Conservation (phyloP, 2,113 vertebrate species). For the Paramormyrops kingsleyae region DNA sequence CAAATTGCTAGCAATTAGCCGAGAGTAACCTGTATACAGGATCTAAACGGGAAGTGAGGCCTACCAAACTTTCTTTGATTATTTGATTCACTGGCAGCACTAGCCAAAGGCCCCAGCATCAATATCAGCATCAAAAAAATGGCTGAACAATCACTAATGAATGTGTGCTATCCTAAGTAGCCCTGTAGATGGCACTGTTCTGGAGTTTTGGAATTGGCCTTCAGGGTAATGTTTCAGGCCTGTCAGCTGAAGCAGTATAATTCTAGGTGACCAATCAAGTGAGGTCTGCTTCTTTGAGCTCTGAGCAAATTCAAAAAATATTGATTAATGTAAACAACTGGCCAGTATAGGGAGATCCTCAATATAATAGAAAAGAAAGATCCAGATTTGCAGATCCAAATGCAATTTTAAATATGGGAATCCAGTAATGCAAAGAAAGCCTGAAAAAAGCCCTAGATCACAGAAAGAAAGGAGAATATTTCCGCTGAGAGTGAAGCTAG, state of each 20-base stretch:
- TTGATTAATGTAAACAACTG: conserved; percentile 25
- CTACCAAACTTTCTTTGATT: not conserved
- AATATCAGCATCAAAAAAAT: not conserved
- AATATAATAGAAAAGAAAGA: conserved; percentile 16
- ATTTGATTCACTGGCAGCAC: not conserved
- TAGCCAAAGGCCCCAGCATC: not conserved
- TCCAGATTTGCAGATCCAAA: conserved; percentile 10
- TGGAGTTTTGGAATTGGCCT: not conserved
- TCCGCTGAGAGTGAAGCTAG: conserved; percentile 1
- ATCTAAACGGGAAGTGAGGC: not conserved
- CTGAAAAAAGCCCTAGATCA: not conserved
- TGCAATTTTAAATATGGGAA: conserved; percentile 18
- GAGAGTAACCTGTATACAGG: not conserved
- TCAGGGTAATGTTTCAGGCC: not conserved
- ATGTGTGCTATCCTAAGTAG: not conserved
- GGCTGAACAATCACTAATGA: not conserved
- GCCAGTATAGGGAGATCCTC: conserved; percentile 7
- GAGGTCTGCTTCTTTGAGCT: conserved; percentile 24
- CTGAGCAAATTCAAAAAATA: conserved; percentile 30
- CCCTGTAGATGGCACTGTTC: not conserved
- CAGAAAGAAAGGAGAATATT: conserved; percentile 9
- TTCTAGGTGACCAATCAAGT: conserved; percentile 8
- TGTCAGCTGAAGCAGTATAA: not conserved
- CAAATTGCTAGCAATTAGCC: not conserved
- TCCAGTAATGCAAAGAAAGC: conserved; percentile 8